phyloP scores from a whole-genome alignment of 2,888 invertebrate species.

The Merodon equestris region DNA sequence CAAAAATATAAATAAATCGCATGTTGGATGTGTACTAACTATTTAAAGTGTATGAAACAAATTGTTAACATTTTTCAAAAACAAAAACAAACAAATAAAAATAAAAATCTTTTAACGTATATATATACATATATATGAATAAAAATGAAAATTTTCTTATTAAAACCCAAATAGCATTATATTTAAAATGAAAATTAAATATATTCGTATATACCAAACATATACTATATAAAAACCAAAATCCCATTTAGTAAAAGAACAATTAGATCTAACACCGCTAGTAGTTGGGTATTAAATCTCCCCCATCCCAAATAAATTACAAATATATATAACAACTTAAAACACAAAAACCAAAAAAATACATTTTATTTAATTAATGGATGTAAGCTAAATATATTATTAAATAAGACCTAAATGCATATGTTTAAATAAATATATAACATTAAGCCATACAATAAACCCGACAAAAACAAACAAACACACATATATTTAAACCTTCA shows the following conservation, averaged over 20 bases:
- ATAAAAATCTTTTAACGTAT: conserved; percentile 49
- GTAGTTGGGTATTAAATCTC: conserved; percentile 48
- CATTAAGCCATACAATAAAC: conserved; percentile 40
- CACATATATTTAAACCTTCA: conserved; percentile 59
- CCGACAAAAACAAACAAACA: conserved; percentile 25
- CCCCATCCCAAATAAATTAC: conserved; percentile 42
- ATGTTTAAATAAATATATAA: conserved; percentile 47
- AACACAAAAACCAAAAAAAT: conserved; percentile 35
- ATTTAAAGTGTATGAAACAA: conserved; percentile 67
- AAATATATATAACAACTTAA: conserved; percentile 43
- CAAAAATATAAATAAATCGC: conserved; percentile 41
- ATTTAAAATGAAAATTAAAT: conserved; percentile 37
- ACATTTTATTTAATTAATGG: conserved; percentile 53
- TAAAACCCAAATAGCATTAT: conserved; percentile 49
- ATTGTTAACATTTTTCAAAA: conserved; percentile 67
- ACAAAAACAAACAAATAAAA: conserved; percentile 9
- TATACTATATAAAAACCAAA: not conserved
- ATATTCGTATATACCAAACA: conserved; percentile 34
- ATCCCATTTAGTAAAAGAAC: conserved; percentile 43
- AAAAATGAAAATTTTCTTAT: conserved; percentile 54
- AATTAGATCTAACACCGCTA: conserved; percentile 2
- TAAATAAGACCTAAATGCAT: conserved; percentile 49
- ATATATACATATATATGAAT: conserved; percentile 54
- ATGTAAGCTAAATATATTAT: conserved; percentile 64
- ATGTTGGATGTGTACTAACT: conserved; percentile 67